Evolutionary conservation across 1,140 invertebrate species (phyloP).

Genomic region (Camponotus vicinus): DNA sequence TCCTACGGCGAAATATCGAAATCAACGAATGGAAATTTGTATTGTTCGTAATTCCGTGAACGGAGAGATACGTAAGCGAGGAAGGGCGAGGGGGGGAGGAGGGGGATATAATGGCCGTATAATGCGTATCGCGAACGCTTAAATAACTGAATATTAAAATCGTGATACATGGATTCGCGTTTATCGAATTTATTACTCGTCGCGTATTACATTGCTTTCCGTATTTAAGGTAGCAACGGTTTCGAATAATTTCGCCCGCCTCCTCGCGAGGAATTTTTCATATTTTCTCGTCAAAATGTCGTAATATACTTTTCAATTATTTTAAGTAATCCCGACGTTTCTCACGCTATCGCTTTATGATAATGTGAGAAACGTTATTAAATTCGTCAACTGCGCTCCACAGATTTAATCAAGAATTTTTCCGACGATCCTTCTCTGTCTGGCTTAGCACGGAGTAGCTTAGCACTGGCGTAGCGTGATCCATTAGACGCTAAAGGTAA

Average conservation of each 20-base stretch:
- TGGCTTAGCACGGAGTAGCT: conserved; percentile 36
- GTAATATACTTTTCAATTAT: neutral
- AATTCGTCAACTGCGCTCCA: conserved; percentile 28
- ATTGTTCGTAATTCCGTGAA: conserved; percentile 31
- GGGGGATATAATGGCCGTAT: neutral
- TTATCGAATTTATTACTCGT: conserved; percentile 6
- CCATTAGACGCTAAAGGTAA: conserved; percentile 57
- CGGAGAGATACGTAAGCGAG: conserved; percentile 30
- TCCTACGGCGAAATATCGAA: conserved; percentile 21
- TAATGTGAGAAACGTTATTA: conserved; percentile 42
- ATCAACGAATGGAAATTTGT: conserved; percentile 39
- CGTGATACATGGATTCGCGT: neutral
- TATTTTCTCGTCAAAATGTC: neutral
- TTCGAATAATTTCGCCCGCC: neutral
- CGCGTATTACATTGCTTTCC: neutral
- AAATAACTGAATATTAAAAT: conserved; percentile 1
- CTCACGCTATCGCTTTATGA: conserved; percentile 11
- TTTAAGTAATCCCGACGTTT: neutral
- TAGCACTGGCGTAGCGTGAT: conserved; percentile 49
- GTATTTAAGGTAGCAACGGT: neutral
- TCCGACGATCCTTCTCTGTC: conserved; percentile 26
- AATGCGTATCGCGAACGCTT: neutral
- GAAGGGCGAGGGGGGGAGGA: too few species aligned
- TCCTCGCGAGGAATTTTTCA: too few species aligned
- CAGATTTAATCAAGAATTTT: conserved; percentile 48